A percentile compares a stretch with the other conserved stretches of the same genome.
phyloP scores from a whole-genome alignment of 2,113 vertebrate genomes.

The Oryctolagus cuniculus region mOryCun1.1 NC_091435.1:15530501-15531000 shows the following conservation, averaged over 20 bases:
- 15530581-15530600: neutral
- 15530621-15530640: neutral
- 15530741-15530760: neutral
- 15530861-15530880: neutral
- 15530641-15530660: neutral
- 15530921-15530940: neutral
- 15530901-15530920: neutral
- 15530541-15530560: too few species aligned
- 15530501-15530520: neutral
- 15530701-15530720: neutral
- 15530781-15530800: neutral
- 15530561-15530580: neutral
- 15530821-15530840: neutral
- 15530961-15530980: neutral
- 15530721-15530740: neutral
- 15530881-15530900: neutral
- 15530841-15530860: neutral
- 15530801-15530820: neutral
- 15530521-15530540: neutral
- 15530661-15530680: neutral
- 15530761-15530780: neutral
- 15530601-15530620: neutral
- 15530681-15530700: neutral
- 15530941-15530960: neutral
- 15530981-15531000: rapidly evolving